Base-by-base conservation (phyloP, 2,113 vertebrate species). In the Callocephalon fimbriatum region DNA sequence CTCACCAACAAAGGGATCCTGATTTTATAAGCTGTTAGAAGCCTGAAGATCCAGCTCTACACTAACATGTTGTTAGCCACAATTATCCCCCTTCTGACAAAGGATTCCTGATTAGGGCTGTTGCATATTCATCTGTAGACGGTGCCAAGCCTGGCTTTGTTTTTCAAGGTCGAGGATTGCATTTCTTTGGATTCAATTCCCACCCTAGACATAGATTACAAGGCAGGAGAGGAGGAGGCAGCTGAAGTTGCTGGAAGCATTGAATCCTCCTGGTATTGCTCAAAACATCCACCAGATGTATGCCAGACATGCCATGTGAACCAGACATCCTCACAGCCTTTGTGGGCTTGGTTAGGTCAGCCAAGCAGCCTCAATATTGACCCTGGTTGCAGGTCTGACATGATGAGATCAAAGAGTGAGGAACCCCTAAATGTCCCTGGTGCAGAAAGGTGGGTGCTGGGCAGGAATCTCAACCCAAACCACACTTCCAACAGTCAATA, bases 141-240 rank as follows among this genome's bases (percentile, higher is more conserved):
- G 59, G 72, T 5, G 71, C 91, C 94, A 88, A 95, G 96, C 90
- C 59, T 66, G 72, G 91, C 90, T 93, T 95, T 94, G 89, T 87
- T 95, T 97, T 84, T 96, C 97, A 98, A 97, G 95, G 97, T 96
- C 90, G 78, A 94, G 96, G 86, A 95, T 45, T 97, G 95, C 86
- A 35, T 91, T 95, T 96, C 91, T 93, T 93, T 86, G 95, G 85
- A 94, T 94, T 97, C 91, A 96, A 90, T 97, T 94, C 93, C 94
- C 94, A 95, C 88, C 88, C 85, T 94, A 93, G 95, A 92, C 59
- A 1, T 66, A 95, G 95, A 95, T 96, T 97, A 96, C 82, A 76
- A 92, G 78, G 68, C 47, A 23, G 86, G 40, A 81, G 79, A 94
- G 85, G 48, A 97, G 75, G 68, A 92, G 76, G 81, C 65, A 93